Base-by-base conservation (phyloP, 2,888 invertebrate species). In the Cecidostiba fungosa region DNA sequence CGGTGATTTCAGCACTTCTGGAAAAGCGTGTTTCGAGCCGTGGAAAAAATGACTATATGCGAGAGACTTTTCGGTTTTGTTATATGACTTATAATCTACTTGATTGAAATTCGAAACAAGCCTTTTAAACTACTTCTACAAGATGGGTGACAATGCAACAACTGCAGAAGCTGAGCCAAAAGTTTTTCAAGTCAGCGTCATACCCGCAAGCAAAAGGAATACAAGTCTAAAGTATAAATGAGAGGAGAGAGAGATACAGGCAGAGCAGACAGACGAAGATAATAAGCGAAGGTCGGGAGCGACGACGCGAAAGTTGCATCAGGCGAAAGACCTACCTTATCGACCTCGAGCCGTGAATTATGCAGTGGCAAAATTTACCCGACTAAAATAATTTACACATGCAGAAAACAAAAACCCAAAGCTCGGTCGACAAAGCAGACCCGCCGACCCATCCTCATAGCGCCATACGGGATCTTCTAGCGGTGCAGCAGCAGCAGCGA, bases 291-390 rank as follows among this genome's bases (percentile, higher is more conserved):
- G 16, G 19, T 32, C 16, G 32, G 59, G 32, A n/a, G 39, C 12
- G 36, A 72, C 14, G 29, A 59, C 29, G 73, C 39, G 32, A 72
- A 73, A 59, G 19, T 80, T n/a, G 72, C 72, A 16, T 50, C 50
- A 16, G 50, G 50, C 50, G 26, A 26, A 74, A 74, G 10, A 39
- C 23, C 66, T 76, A 74, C 66, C 43, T 82, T 82, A 82, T 76
- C 82, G 66, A 82, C 47, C 16, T 32, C 3, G 29, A 47, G 32
- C 50, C 29, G 19, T 16, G 29, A 47, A 59, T 29, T 69, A 8
- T 29, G 3, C n/a, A 19, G 76, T 29, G 32, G 19, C 16, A 54
- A 54, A 23, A 10, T 12, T n/a, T n/a, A 8, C 1, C 6, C 6
- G 12, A 54, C 5, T 2, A 59, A 3, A 8, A n/a, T 23, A 23